Conservation (phyloP, 2,888 invertebrate species). For the Drosophila rubida region DNA sequence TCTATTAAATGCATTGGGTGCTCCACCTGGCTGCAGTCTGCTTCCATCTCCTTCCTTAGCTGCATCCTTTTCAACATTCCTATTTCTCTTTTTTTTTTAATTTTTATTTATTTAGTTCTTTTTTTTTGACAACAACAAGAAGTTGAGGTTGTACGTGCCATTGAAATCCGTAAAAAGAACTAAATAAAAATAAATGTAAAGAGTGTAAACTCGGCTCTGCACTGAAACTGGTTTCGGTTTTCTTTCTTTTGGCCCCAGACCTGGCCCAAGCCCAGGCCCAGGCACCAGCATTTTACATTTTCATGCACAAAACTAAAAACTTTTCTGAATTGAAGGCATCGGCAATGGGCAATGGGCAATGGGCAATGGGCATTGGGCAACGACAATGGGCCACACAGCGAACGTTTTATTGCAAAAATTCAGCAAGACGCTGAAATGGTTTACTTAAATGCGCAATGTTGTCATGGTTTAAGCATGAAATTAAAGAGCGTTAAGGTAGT, state of each 20-base stretch:
- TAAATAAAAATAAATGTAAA: slow-evolving; percentile 51
- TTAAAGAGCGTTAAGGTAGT: slow-evolving; percentile 12
- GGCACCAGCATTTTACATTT: slow-evolving; percentile 63
- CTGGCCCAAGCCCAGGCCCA: slow-evolving; percentile 9
- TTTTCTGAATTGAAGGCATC: slow-evolving; percentile 55
- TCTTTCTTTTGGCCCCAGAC: slow-evolving; percentile 49
- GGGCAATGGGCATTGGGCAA: not conserved
- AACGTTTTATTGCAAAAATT: slow-evolving; percentile 42
- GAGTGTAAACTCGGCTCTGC: slow-evolving; percentile 47
- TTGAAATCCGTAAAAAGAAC: slow-evolving; percentile 68
- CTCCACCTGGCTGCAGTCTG: slow-evolving; percentile 15
- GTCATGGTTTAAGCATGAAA: slow-evolving; percentile 35
- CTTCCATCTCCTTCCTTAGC: slow-evolving; percentile 16
- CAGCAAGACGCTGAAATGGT: not conserved
- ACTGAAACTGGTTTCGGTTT: slow-evolving; percentile 71
- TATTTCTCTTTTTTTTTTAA: slow-evolving; percentile 40
- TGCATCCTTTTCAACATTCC: slow-evolving; percentile 69
- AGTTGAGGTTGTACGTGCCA: slow-evolving; percentile 64
- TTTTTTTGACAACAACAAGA: slow-evolving; percentile 50
- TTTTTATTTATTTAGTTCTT: slow-evolving; percentile 6
- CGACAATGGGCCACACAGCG: slow-evolving; percentile 39
- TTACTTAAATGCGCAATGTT: slow-evolving; percentile 7
- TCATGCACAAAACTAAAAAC: slow-evolving; percentile 67
- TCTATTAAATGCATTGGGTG: slow-evolving; percentile 53
- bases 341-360: not conserved